Base-by-base conservation (phyloP, 2,113 vertebrate species). In the Meriones unguiculatus region DNA sequence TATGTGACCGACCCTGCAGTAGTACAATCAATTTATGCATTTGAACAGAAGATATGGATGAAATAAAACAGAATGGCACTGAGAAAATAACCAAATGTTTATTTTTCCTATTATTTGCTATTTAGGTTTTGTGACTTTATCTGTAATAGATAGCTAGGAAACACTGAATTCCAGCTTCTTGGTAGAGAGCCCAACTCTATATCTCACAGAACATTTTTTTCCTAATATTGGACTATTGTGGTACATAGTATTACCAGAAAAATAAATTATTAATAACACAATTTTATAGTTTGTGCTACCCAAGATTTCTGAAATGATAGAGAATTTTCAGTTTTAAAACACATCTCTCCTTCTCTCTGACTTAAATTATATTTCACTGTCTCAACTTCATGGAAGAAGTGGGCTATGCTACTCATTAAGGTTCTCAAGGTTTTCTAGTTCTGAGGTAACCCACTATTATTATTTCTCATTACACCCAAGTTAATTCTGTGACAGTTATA, bases 351-450 rank as follows among this genome's bases (percentile, higher is more conserved):
- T 59, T 11, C 46, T 28, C 75, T 12, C 1, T 13, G 15, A 38
- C 22, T 77, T 65, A 6, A 41, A 5, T 86, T 15, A 10, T 28
- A 50, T 38, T 82, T 4, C 9, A 81, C 50, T 78, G 35, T 70
- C 4, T 32, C 14, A 0, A 41, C 15, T 62, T 20, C 22, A 46
- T 41, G 50, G 10, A 12, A 13, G 10, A 30, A 12, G 2, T 11
- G 9, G 8, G 7, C 4, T 82, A 85, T 46, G 3, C 25, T 28
- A 30, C 41, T 52, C 30, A 15, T 25, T 0, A 52, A 12, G 35
- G 2, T 38, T 89, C 14, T 57, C 38, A 35, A 7, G 4, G 5
- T 30, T 22, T 92, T 85, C 20, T 54, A 6, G 7, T 69, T 65
- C 7, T 20, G n/a, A 50, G 75, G 25, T 4, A 81, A 0, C 2